Evolutionary conservation across 2,888 invertebrate species (phyloP), one percentile per base, ranked within the genome.

Genomic region (Acanthococcus lagerstroemiae): DNA sequence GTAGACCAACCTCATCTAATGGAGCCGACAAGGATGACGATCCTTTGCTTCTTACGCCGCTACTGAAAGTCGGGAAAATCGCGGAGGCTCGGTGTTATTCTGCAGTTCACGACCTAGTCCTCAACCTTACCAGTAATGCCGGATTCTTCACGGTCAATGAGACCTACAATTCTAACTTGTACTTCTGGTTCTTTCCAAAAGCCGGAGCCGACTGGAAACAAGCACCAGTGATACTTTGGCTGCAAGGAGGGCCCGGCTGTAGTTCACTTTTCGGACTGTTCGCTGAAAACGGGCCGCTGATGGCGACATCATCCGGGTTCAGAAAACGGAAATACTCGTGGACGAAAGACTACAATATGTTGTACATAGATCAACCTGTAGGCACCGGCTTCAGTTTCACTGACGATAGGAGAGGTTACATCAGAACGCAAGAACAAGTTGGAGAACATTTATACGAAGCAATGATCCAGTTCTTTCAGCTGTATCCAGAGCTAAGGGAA

Each of bases 301-400:
- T 78, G 79, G 0, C 81, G 80, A 46, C 30, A 44, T 6, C 6
- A 15, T 9, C 6, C 6, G 1, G 1, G 71, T 75, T 60, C 82
- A 81, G 26, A 71, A 68, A 15, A 77, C 77, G 80, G 46, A 82
- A 87, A 71, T 86, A 85, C 71, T 83, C 87, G 7, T 95, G 95
- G 95, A 86, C 84, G 65, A 77, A 81, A 45, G 83, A 83, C 15
- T 89, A 90, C 74, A 85, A 87, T 71, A 76, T 95, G 46, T 81
- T 95, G 65, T 95, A 89, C 74, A 88, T 95, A 66, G 95, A 95
- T 75, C 95, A 92, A 76, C 95, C 95, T 0, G 94, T 90, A 0
- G 91, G 92, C 1, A 87, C 91, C 2, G 95, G 95, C 0, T 95
- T 87, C 74, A 94, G 94, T 77, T 94, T 91, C 73, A 54, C 54